Percentiles rank a stretch among this genome's conserved stretches.
Evolutionary conservation across 2,888 invertebrate genomes (phyloP).

Genomic region (Polydrusus pterygomalis): DNA sequence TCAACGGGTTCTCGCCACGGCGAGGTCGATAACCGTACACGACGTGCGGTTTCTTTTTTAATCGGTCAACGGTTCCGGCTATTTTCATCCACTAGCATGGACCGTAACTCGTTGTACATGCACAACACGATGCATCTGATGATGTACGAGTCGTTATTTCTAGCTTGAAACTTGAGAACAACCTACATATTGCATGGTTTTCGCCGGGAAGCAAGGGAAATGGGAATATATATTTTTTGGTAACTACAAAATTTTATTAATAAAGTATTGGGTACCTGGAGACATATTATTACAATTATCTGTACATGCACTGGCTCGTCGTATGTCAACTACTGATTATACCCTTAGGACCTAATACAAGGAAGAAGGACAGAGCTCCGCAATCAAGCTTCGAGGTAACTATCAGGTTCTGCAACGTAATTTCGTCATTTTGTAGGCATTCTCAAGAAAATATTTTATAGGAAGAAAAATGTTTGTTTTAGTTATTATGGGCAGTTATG

Average conservation of each 20-base stretch:
- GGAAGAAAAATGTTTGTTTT: too few relatives aligned
- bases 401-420: not conserved
- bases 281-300: too few relatives aligned
- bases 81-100: conserved; percentile 25
- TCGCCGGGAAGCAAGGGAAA: not conserved
- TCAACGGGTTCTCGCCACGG: conserved; percentile 28
- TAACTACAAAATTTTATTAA: not conserved
- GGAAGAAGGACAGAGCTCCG: conserved; percentile 3
- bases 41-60: conserved; percentile 25
- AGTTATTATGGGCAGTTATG: too few relatives aligned
- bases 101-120: conserved; percentile 7
- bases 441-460: too few relatives aligned
- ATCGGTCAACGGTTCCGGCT: conserved; percentile 34
- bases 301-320: too few relatives aligned
- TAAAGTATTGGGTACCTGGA: too few relatives aligned
- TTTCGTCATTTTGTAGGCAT: conserved; percentile 18
- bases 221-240: too few relatives aligned
- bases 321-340: not conserved
- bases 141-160: conserved; percentile 14
- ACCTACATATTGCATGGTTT: not conserved
- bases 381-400: conserved; percentile 8
- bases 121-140: conserved; percentile 2
- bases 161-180: conserved; percentile 14
- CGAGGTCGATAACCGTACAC: conserved; percentile 34
- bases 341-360: not conserved